Evolutionary conservation across 2,797 vertebrate genomes (phyloP), one percentile per base, ranked within the genome.

Genomic region (Coregonus sp.): DNA sequence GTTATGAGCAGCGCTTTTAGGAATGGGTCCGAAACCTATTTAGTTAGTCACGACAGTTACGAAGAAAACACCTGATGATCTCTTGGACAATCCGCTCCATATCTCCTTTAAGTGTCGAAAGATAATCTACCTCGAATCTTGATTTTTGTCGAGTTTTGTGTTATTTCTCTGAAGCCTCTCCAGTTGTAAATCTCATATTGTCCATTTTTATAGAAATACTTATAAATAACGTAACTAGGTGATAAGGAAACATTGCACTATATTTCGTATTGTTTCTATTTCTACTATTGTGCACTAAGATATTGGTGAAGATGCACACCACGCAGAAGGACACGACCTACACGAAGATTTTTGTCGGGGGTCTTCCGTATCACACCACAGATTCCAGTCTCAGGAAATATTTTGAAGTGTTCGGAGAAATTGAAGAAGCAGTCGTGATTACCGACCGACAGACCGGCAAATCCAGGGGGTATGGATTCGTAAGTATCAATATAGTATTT

Each of bases 241-340:
- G 75, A 91, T 85, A 88, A 91, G 90, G 87, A 91, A 84, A 86
- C 73, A 77, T 93, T 94, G 93, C 94, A 94, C 94, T 92, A 87
- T 75, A 65, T 75, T 80, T 59, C 74, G 73, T 5, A 66, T 83
- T 84, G 79, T 84, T 82, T 65, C 47, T 88, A 86, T 89, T 87
- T 78, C 40, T 47, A 47, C 81, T 88, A 74, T 85, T 90, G 93
- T 94, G 92, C 92, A 93, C 92, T 93, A 89, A 90, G 77, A 75
- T 84, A 63, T 67, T 77, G 66, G 82, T 89, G 88, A 96, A 95
- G 92, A 96, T 96, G 96, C 96, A 96, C 94, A 96, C 94, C 82
- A 96, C 95, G 74, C 96, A 96, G 93, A 96, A 96, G 91, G 96
- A 96, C 88, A 96, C 96, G 72, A 96, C 96, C 75, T 96, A 96